Percentiles rank a stretch among this genome's conserved stretches.
Conservation (phyloP, 2,888 invertebrate species). For the Chromoteleia sp. region DNA sequence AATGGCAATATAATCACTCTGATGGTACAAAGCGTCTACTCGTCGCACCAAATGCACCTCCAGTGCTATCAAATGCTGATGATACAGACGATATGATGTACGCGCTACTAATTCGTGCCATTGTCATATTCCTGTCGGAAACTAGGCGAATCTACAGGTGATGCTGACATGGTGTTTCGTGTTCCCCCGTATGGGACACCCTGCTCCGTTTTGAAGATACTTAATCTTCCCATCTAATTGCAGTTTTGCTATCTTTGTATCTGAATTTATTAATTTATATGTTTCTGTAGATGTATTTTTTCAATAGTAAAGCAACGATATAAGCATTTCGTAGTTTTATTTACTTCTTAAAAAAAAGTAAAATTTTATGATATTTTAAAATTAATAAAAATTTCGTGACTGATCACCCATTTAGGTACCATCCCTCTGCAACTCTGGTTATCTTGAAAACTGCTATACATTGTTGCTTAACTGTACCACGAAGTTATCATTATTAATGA, state of each 20-base stretch:
- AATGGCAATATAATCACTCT: slow-evolving; percentile 83
- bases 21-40: slow-evolving; percentile 83
- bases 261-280: no score
- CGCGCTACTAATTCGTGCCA: slow-evolving; percentile 80
- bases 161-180: slow-evolving; percentile 49
- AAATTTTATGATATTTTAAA: no score
- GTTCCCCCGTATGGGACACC: slow-evolving; percentile 46
- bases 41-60: slow-evolving; percentile 74
- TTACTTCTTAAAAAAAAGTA: no score
- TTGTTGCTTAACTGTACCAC: no score
- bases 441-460: no score
- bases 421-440: no score
- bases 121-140: slow-evolving; percentile 78
- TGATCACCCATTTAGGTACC: no score
- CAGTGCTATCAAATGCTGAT: slow-evolving; percentile 82
- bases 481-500: no score
- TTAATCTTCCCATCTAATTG: slow-evolving; percentile 16
- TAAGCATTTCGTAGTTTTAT: no score
- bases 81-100: slow-evolving; percentile 83
- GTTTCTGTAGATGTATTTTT: no score
- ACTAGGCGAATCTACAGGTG: slow-evolving; percentile 80
- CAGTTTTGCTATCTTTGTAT: background rate
- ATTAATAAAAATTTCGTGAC: no score
- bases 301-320: no score
- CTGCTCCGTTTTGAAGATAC: slow-evolving; percentile 4